A percentile compares a stretch with the other conserved stretches of the same genome.
phyloP scores from a whole-genome alignment of 2,797 vertebrate genomes.

The Enteromius anoplus region DNA sequence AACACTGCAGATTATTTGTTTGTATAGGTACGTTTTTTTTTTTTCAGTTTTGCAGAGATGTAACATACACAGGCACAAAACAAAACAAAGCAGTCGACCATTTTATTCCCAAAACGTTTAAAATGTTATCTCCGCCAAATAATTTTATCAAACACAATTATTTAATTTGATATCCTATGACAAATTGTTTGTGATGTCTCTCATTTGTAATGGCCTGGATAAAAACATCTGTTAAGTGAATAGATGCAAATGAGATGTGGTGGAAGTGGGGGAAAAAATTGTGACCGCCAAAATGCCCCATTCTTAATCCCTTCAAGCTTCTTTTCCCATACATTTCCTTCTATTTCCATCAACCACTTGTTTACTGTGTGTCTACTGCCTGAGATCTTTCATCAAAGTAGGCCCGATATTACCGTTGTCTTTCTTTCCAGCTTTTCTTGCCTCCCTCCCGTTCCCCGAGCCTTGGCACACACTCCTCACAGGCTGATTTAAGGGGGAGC shows the following conservation, averaged over 20 bases:
- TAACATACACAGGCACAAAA: not conserved
- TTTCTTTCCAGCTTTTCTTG: constrained; percentile 7
- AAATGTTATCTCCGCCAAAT: not conserved
- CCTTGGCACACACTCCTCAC: constrained; percentile 39
- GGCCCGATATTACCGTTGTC: constrained; percentile 11
- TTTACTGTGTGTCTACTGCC: constrained; percentile 19
- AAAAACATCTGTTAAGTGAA: constrained; percentile 17
- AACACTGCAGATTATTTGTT: not conserved
- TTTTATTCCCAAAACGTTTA: not conserved
- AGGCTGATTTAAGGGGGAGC: constrained; percentile 48
- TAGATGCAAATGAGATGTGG: not conserved
- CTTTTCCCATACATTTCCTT: not conserved
- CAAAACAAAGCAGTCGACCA: not conserved
- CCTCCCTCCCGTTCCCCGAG: constrained; percentile 46
- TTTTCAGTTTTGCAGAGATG: too few species aligned
- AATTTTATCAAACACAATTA: constrained; percentile 1
- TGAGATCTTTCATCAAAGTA: constrained; percentile 28
- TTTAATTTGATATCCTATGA: not conserved
- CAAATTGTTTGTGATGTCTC: not conserved
- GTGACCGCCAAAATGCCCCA: not conserved
- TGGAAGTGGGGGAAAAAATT: not conserved
- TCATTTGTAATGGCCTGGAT: not conserved
- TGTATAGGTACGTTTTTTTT: too few species aligned
- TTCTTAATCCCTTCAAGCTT: not conserved
- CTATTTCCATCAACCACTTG: constrained; percentile 3